Base-by-base conservation (phyloP, 1,140 invertebrate genomes). In the Lordiphosa collinella region DNA sequence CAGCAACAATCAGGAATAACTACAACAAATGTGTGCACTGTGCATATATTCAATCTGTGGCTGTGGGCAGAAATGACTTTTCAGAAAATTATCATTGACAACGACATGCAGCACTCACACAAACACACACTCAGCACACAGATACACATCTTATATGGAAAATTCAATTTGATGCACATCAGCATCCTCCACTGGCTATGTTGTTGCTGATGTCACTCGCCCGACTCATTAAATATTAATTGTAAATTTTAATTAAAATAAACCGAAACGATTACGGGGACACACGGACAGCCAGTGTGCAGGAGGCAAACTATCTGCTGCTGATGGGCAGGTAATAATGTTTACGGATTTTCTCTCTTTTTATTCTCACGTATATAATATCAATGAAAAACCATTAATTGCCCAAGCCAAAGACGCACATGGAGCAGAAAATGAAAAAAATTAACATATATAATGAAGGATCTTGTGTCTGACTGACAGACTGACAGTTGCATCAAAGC, bases 231-330 rank as follows among this genome's bases (percentile, higher is more conserved):
- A 85, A 84, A 82, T 84, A 84, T 84, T 84, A 84, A 84, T 84
- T 84, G 78, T 78, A 85, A 84, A 84, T 84, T 84, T 84, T 84
- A 84, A 84, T 84, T 84, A 78, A 84, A 84, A 84, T 78, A 85
- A 85, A 85, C 79, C 68, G 60, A 69, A 73, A 60, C 62, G 71
- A 84, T 60, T 74, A 64, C 64, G 57, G 48, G 12, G 16, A 31
- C 29, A 31, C 13, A 4, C 10, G 22, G 18, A 4, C 13, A 9
- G 10, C 14, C 13, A 22, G 8, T 11, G 8, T 5, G 32, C 13
- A 22, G 16, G n/a, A 53, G 25, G 35, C 44, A 44, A 65, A 51
- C 61, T 40, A 29, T 57, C 62, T 61, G 59, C 53, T 32, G 29
- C 63, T 69, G 75, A 58, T 65, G 55, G 48, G 34, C 64, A 74